A percentile compares a stretch with the other conserved stretches of the same genome.
phyloP scores from a whole-genome alignment of 1,140 invertebrate species.

The Drosophila subobscura region DNA sequence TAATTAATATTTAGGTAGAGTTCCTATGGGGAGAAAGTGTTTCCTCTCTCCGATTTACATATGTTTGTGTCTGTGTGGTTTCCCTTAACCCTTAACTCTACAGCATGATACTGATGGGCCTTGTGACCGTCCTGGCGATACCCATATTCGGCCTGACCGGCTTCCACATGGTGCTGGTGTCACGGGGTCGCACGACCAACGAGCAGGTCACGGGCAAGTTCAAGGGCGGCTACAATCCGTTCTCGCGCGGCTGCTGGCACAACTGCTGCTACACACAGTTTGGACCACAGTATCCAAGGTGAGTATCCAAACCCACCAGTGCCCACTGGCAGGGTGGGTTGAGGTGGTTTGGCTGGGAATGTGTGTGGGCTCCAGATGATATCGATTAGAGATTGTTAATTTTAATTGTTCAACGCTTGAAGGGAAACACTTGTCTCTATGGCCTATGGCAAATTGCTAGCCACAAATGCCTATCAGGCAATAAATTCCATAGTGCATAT shows the following conservation, averaged over 20 bases:
- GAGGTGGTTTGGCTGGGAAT: not conserved
- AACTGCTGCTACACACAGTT: slow-evolving; percentile 98
- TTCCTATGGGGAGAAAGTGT: not conserved
- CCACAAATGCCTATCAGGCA: too few relatives aligned
- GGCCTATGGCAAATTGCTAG: too few relatives aligned
- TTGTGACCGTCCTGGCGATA: slow-evolving; percentile 95
- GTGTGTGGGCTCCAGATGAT: too few relatives aligned
- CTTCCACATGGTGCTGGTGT: slow-evolving; percentile 98
- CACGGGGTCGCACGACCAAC: slow-evolving; percentile 99
- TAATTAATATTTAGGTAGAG: not conserved
- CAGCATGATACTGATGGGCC: slow-evolving; percentile 95
- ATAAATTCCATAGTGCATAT: too few relatives aligned
- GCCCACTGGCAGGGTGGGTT: not conserved
- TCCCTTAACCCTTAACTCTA: slow-evolving; percentile 84
- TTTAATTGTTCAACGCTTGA: not conserved
- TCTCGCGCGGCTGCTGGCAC: slow-evolving; percentile 95
- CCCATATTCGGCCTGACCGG: slow-evolving; percentile 98
- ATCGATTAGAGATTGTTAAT: not conserved
- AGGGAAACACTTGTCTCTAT: too few relatives aligned
- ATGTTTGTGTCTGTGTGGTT: slow-evolving; percentile 29
- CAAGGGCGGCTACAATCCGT: slow-evolving; percentile 98
- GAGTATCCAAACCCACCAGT: not conserved
- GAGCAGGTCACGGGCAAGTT: slow-evolving; percentile 99
- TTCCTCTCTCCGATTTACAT: not conserved
- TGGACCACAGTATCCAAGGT: slow-evolving; percentile 98